Base-by-base conservation (phyloP, 2,888 invertebrate species). In the Frankliniella intonsa region DNA sequence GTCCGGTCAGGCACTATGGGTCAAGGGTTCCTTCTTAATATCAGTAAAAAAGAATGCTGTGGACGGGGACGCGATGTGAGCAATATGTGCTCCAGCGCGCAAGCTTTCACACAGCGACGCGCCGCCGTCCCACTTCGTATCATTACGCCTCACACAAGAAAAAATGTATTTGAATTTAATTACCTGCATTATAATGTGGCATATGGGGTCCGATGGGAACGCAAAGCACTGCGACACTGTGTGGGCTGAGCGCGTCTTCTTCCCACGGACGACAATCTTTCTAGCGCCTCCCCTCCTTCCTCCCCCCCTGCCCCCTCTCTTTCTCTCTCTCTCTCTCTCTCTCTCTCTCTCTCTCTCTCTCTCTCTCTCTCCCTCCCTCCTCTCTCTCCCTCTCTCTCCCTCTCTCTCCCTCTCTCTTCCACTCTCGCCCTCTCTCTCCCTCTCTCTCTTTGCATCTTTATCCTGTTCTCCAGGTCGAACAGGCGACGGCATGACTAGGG, bases 71-170 rank as follows among this genome's bases (percentile, higher is more conserved):
- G 38, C 38, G 38, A 3, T 38, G 38, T 38, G 38, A 38, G 38
- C 38, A 2, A 38, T 38, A 38, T 38, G 38, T 38, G 38, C 38
- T 2, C 2, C 38, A 38, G 38, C 38, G 38, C 38, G 5, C 55
- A 12, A 14, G 55, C 14, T 55, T 19, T 19, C 55, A 55, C 55
- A 55, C 14, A 7, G 55, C 55, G 14, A 19, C 55, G 55, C 38
- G 38, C 2, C 38, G 5, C 38, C 0, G 25, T 25, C 17, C 62
- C 14, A 25, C 25, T 22, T 76, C 22, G 22, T 25, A 76, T 76
- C 69, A 76, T 76, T 76, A 76, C 69, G 25, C 69, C 25, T 76
- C 69, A 25, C 69, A 25, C 69, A 76, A 12, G 69, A 76, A 76
- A 38, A 38, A 76, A 76, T 25, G 69, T 22, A 12, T 25, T 25